phyloP scores from a whole-genome alignment of 2,113 vertebrate species.

The Hemicordylus capensis region DNA sequence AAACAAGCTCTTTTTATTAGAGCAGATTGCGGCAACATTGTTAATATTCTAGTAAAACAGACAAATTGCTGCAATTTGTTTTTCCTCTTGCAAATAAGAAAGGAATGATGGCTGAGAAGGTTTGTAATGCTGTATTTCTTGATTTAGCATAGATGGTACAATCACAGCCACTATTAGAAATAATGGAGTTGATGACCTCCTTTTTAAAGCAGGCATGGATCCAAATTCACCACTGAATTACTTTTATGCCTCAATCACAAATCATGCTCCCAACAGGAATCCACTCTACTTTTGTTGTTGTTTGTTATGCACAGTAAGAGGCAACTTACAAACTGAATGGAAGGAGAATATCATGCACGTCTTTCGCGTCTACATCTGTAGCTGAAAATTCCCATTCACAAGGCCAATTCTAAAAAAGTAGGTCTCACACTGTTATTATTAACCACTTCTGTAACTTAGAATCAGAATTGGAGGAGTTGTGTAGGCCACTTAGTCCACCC shows the following conservation, averaged over 20 bases:
- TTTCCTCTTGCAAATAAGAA: conserved; percentile 4
- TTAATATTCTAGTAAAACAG: conserved; percentile 44
- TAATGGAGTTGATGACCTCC: neutral
- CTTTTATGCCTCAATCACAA: conserved; percentile 6
- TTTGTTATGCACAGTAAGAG: neutral
- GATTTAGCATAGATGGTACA: neutral
- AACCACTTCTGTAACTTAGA: too few species aligned
- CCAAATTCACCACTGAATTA: neutral
- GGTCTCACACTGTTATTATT: neutral
- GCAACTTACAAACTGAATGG: neutral
- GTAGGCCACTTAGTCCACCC: too few species aligned
- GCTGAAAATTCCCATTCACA: neutral
- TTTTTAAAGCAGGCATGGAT: conserved; percentile 10
- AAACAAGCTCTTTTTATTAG: conserved; percentile 9
- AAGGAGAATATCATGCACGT: neutral
- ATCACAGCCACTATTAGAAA: neutral
- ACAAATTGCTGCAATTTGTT: conserved; percentile 8
- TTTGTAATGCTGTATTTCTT: neutral
- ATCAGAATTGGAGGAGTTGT: too few species aligned
- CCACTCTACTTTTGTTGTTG: neutral
- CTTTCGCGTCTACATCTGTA: neutral
- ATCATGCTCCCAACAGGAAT: neutral
- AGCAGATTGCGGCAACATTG: neutral
- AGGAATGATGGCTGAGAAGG: neutral
- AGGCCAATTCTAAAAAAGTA: neutral